Evolutionary conservation across 1,140 invertebrate species (phyloP).

Genomic region (Frieseomelitta varia): DNA sequence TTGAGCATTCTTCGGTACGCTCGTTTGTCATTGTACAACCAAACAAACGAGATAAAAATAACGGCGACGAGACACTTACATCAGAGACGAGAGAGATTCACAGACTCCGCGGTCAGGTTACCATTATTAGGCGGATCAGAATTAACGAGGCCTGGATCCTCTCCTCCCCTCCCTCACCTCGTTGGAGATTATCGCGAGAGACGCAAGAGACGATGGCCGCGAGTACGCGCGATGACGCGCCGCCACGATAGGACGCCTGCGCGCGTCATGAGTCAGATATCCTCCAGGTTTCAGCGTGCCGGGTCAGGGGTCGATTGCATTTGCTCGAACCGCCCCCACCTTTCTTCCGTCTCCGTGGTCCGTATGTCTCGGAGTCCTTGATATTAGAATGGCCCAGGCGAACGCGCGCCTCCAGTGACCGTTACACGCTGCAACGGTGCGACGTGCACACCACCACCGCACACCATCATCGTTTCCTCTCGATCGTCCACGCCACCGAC

Average conservation of each 20-base stretch:
- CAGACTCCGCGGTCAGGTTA: conserved; percentile 3
- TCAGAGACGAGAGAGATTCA: background rate
- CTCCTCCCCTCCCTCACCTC: background rate
- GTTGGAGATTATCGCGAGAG: conserved; percentile 20
- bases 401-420: conserved; percentile 73
- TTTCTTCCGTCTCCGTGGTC: conserved; percentile 49
- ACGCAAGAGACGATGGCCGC: conserved; percentile 20
- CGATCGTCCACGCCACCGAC: conserved; percentile 52
- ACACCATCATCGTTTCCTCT: conserved; percentile 25
- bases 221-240: conserved; percentile 56
- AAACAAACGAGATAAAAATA: background rate
- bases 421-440: conserved; percentile 65
- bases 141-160: conserved; percentile 27
- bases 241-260: conserved; percentile 59
- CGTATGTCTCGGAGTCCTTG: conserved; percentile 74
- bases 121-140: conserved; percentile 37
- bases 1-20: too few relatives aligned
- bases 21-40: too few relatives aligned
- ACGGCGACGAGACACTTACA: background rate
- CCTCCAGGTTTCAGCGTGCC: conserved; percentile 76
- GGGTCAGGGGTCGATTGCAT: conserved; percentile 77
- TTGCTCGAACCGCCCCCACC: conserved; percentile 70
- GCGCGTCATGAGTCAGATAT: conserved; percentile 79
- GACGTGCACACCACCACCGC: conserved; percentile 1
- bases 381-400: conserved; percentile 79